phyloP scores from a whole-genome alignment of 2,797 vertebrate genomes.

The Gastrophryne carolinensis region DNA sequence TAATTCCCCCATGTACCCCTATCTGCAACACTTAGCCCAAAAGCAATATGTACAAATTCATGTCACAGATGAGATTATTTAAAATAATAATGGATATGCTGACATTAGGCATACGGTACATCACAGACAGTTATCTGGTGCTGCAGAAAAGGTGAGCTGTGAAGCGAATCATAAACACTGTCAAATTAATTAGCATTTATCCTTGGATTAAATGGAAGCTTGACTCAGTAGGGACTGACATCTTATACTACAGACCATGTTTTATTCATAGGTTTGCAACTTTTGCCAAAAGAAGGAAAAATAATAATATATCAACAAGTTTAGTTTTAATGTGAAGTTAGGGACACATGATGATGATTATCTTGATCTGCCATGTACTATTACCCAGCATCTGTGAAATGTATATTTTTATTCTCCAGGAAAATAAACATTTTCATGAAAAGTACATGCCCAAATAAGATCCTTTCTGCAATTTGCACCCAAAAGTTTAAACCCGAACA shows the following conservation, averaged over 20 bases:
- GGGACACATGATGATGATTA: slow-evolving; percentile 35
- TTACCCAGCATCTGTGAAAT: background rate
- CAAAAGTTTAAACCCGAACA: no score
- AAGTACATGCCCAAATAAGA: background rate
- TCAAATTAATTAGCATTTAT: slow-evolving; percentile 45
- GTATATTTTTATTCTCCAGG: background rate
- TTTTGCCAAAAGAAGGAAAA: slow-evolving; percentile 35
- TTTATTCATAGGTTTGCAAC: slow-evolving; percentile 40
- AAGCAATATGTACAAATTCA: slow-evolving; percentile 9
- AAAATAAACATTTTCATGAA: background rate
- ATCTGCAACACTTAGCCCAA: background rate
- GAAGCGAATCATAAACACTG: slow-evolving; percentile 51
- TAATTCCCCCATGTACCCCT: background rate
- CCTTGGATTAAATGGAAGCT: slow-evolving; percentile 46
- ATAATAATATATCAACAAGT: slow-evolving; percentile 52
- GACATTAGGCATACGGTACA: slow-evolving; percentile 43
- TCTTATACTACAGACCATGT: slow-evolving; percentile 33
- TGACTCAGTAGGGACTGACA: slow-evolving; percentile 37
- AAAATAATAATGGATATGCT: slow-evolving; percentile 46
- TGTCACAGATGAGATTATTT: slow-evolving; percentile 37
- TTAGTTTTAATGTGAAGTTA: slow-evolving; percentile 48
- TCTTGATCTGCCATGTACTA: background rate
- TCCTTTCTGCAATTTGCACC: no score
- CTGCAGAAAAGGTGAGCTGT: slow-evolving; percentile 45
- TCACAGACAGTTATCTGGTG: slow-evolving; percentile 33